Percentiles rank a stretch among this genome's conserved stretches.
phyloP scores from a whole-genome alignment of 1,140 invertebrate species.

The Leguminivora glycinivorella region DNA sequence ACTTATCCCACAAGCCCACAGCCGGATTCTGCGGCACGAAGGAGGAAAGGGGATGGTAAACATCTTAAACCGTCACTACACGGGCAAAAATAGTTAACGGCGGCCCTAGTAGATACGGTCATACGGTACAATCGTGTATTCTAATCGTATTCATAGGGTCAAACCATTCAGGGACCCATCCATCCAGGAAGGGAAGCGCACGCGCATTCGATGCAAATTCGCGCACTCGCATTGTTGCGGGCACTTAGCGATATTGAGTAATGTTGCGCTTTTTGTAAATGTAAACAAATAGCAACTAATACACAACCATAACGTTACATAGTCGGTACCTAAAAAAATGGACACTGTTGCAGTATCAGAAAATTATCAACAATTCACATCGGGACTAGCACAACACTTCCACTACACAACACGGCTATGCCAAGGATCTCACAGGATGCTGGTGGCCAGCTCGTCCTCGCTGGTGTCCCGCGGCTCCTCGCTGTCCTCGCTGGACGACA shows the following conservation, averaged over 20 bases:
- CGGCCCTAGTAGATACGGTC: too few relatives aligned
- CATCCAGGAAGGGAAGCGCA: background rate
- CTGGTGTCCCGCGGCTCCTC: constrained; percentile 31
- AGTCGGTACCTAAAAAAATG: too few relatives aligned
- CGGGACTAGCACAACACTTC: background rate
- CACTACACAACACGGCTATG: background rate
- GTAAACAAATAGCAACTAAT: background rate
- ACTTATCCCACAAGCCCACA: too few relatives aligned
- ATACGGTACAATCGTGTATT: too few relatives aligned
- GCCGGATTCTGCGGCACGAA: too few relatives aligned
- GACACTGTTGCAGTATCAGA: too few relatives aligned
- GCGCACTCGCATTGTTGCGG: constrained; percentile 2
- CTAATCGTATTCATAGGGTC: too few relatives aligned
- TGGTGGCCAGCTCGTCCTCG: constrained; percentile 36
- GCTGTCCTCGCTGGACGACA: constrained; percentile 40
- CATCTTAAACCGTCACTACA: too few relatives aligned
- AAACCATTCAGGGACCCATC: too few relatives aligned
- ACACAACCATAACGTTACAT: background rate
- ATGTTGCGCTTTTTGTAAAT: background rate
- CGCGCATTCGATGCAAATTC: constrained; percentile 5
- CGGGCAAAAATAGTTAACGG: too few relatives aligned
- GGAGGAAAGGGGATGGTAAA: too few relatives aligned
- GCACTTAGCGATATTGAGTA: background rate
- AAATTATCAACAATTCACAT: too few relatives aligned
- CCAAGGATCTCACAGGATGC: constrained; percentile 41